phyloP scores from a whole-genome alignment of 2,888 invertebrate genomes.

The Mimumesa dahlbomi region DNA sequence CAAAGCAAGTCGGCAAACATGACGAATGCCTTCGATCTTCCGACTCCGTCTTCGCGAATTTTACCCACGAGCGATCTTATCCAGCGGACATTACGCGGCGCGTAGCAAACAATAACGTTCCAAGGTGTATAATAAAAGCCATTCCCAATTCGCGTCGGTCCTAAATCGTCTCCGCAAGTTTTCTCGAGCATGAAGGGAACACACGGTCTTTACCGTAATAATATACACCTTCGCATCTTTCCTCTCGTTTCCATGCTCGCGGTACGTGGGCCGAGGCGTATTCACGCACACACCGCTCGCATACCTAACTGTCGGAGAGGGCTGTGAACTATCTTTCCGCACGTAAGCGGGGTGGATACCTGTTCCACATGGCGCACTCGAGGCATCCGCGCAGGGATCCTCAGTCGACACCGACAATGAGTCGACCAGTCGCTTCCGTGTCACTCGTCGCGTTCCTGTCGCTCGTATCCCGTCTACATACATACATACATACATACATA shows the following conservation, averaged over 20 bases:
- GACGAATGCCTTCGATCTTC: no score
- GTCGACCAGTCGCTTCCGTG: constrained; percentile 28
- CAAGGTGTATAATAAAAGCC: neutral
- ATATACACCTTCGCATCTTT: constrained; percentile 31
- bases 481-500: no score
- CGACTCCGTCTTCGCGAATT: no score
- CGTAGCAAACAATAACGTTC: neutral
- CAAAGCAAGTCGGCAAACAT: no score
- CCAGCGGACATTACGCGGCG: no score
- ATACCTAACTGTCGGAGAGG: constrained; percentile 17
- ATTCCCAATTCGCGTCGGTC: constrained; percentile 12
- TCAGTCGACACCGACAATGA: constrained; percentile 35
- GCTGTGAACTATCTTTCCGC: constrained; percentile 40
- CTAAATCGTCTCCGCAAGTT: constrained; percentile 22
- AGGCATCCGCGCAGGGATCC: constrained; percentile 46
- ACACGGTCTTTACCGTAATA: constrained; percentile 32
- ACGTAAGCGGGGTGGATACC: constrained; percentile 42
- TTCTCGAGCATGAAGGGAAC: constrained; percentile 38
- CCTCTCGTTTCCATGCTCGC: constrained; percentile 25
- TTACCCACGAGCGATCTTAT: no score
- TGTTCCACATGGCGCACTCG: constrained; percentile 51
- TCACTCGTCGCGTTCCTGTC: constrained; percentile 22
- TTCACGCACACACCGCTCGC: neutral
- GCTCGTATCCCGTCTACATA: constrained; percentile 6
- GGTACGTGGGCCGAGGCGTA: constrained; percentile 8